Percentiles rank a stretch among this genome's conserved stretches.
Evolutionary conservation across 1,140 invertebrate species (phyloP).

Genomic region (Sarcophaga bullata): DNA sequence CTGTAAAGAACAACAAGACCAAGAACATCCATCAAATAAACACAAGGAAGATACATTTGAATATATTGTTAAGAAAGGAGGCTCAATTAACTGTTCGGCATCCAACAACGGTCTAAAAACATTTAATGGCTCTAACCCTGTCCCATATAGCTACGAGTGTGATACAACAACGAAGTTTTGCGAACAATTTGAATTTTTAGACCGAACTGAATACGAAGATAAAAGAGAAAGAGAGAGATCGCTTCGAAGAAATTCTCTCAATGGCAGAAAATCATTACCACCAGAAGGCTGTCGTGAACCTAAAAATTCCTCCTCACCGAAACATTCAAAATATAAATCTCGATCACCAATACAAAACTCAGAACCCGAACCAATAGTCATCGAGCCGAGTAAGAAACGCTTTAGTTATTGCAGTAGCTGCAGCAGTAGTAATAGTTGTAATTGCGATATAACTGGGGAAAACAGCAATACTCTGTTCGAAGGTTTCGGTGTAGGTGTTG

Average conservation of each 20-base stretch:
- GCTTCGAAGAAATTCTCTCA: neutral
- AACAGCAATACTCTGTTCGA: constrained; percentile 55
- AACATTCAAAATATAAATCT: neutral
- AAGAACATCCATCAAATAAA: neutral
- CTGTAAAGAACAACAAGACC: neutral
- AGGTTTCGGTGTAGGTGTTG: constrained; percentile 54
- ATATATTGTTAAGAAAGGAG: neutral
- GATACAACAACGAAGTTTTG: neutral
- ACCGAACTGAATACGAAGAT: neutral
- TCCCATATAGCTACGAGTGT: neutral
- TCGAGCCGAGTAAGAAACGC: neutral
- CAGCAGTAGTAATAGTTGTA: constrained; percentile 62
- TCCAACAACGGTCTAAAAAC: neutral
- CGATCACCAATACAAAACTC: constrained; percentile 8
- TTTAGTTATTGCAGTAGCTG: constrained; percentile 56
- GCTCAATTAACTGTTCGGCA: neutral
- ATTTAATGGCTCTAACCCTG: neutral
- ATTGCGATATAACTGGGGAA: constrained; percentile 62
- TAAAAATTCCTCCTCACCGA: neutral
- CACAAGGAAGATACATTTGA: neutral
- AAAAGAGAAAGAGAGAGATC: neutral
- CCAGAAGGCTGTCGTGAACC: neutral
- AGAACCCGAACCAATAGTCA: neutral
- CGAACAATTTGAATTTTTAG: neutral
- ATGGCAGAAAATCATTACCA: neutral